These are phyloP conservation scores for Rhipidura dahli DNA, from an alignment of 2,113 vertebrate species.

Conservation along the genomic window DNA sequence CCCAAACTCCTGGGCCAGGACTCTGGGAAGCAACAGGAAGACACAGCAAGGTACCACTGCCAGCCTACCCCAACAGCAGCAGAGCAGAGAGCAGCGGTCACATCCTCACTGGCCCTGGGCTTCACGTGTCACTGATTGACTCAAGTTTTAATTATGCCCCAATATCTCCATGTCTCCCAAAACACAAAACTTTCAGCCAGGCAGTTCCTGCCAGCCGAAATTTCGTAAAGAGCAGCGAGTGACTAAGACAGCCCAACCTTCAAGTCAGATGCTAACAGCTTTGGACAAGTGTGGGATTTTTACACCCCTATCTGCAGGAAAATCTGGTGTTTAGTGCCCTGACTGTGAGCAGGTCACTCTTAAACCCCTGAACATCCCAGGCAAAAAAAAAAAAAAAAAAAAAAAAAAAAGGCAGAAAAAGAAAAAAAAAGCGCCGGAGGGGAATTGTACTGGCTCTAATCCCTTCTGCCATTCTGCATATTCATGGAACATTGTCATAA, in stretches of 20 bases:
- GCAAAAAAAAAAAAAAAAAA: constrained; percentile 34
- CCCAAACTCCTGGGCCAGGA: background rate
- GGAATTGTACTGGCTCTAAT: constrained; percentile 89
- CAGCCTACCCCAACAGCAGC: background rate
- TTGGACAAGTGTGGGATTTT: constrained; percentile 96
- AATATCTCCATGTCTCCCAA: constrained; percentile 39
- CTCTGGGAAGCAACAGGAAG: background rate
- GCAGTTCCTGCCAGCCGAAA: constrained; percentile 73
- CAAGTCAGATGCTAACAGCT: constrained; percentile 90
- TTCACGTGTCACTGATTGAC: constrained; percentile 49
- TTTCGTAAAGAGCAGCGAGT: constrained; percentile 79
- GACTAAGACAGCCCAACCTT: constrained; percentile 73
- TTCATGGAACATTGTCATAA: constrained; percentile 76
- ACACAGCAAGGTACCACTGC: background rate
- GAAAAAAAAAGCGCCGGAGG: constrained; percentile 80
- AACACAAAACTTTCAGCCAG: constrained; percentile 51
- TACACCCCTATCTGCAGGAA: constrained; percentile 85
- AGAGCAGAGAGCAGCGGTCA: background rate
- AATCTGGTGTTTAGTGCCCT: constrained; percentile 87
- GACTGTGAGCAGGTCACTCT: constrained; percentile 95
- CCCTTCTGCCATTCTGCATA: constrained; percentile 84
- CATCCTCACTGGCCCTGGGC: background rate
- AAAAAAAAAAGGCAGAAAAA: constrained; percentile 66
- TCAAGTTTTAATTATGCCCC: constrained; percentile 42
- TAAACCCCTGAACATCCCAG: constrained; percentile 92